Evolutionary conservation across 2,888 invertebrate species (phyloP), one percentile per base, ranked within the genome.

Genomic region (Euplexia lucipara): DNA sequence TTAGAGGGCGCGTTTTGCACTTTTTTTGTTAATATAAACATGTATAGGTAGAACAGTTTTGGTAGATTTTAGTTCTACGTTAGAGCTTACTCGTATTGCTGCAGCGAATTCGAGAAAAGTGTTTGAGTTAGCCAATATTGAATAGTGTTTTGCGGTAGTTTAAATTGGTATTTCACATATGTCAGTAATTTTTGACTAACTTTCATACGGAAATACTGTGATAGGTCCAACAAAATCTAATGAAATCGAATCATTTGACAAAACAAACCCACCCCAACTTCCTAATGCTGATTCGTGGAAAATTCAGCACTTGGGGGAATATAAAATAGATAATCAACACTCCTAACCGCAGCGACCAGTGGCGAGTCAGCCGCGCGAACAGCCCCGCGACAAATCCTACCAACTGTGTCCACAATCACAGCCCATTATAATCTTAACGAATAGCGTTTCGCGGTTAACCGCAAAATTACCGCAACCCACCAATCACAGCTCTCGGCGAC

Each of bases 351-450:
- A 82, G 69, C 73, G 75, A 42, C 78, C 75, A 81, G 75, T 81
- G 65, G 75, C 61, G 74, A 78, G 78, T 78, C 75, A 78, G 65
- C 73, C 70, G 74, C 76, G 75, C 70, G 77, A 86, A 88, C 86
- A 88, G 86, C 87, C 90, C 87, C 87, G 86, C 86, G 87, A 90
- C 91, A 92, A 93, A 91, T 89, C 90, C 77, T 66, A 63, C 70
- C 79, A 72, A 81, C 81, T 75, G 71, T 63, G 68, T 70, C 78
- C 91, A 82, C 83, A 87, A 86, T 84, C 85, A 86, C 88, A 87
- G 84, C 90, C 92, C 87, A 91, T 93, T 93, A 94, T 91, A 86
- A 91, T 94, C 94, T 93, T 94, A 94, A 92, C 94, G 93, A 95
- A 95, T 94, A 86, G 91, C 92, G 86, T 84, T 85, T 88, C 90